These are phyloP conservation scores for Cephus cinctus DNA, from an alignment of 1,140 invertebrate genomes.

Conservation along the genomic window DNA sequence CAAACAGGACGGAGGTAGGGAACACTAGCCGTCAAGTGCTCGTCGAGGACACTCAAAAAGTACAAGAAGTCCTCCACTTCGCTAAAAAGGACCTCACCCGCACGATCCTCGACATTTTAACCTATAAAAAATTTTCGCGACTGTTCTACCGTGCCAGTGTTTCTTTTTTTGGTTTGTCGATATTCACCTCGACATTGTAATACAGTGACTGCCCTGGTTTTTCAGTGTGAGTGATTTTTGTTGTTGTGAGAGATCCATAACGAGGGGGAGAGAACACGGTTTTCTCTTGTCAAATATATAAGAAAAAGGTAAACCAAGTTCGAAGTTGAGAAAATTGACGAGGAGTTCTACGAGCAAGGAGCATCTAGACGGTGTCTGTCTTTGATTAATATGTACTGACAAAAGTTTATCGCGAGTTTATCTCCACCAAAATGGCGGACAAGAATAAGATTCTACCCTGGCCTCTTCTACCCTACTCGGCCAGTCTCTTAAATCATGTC, in stretches of 20 bases:
- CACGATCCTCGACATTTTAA: no score
- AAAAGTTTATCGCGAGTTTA: not conserved
- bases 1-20: slow-evolving; percentile 42
- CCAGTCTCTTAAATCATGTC: slow-evolving; percentile 48
- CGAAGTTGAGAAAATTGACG: no score
- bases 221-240: no score
- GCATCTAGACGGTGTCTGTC: no score
- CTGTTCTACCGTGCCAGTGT: not conserved
- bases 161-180: no score
- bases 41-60: slow-evolving; percentile 54
- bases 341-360: no score
- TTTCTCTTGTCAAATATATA: no score
- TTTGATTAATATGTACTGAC: slow-evolving; percentile 31
- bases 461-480: slow-evolving; percentile 47
- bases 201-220: no score
- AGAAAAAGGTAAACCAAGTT: no score
- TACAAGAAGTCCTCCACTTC: slow-evolving; percentile 35
- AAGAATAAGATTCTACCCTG: slow-evolving; percentile 51
- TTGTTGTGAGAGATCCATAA: no score
- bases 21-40: slow-evolving; percentile 55
- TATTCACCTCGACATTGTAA: not conserved
- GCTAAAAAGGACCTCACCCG: not conserved
- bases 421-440: slow-evolving; percentile 43
- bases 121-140: no score
- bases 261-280: no score